Percentiles rank a stretch among this genome's conserved stretches.
Conservation (phyloP, 2,797 vertebrate species). For the Microhierax caerulescens region DNA sequence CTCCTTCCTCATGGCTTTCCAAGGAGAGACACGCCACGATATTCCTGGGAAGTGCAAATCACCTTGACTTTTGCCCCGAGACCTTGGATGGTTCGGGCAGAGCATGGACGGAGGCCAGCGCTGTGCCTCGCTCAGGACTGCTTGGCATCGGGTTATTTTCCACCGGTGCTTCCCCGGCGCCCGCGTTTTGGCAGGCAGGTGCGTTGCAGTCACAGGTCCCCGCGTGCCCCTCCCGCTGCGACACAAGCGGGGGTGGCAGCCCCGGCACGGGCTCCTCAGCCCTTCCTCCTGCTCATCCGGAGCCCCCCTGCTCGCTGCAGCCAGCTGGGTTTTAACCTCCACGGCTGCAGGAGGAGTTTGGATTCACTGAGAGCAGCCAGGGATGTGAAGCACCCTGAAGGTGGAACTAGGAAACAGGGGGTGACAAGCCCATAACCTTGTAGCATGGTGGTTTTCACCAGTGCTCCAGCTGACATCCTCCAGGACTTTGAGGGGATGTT, state of each 20-base stretch:
- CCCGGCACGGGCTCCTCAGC: not conserved
- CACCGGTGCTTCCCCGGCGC: not conserved
- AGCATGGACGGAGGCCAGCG: rapidly evolving
- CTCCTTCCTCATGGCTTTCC: not conserved
- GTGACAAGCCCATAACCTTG: rapidly evolving
- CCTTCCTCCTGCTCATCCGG: not conserved
- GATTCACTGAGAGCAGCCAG: not conserved
- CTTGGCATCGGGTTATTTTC: not conserved
- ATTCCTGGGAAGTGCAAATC: not conserved
- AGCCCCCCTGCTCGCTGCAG: not conserved
- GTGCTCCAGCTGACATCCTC: not conserved
- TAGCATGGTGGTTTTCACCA: not conserved
- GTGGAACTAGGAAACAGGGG: not conserved
- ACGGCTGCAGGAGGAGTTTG: not conserved
- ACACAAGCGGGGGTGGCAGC: not conserved
- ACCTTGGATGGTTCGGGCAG: rapidly evolving
- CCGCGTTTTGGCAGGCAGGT: not conserved
- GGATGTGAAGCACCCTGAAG: not conserved
- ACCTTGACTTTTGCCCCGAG: not conserved
- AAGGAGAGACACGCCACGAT: rapidly evolving
- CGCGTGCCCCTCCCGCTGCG: not conserved
- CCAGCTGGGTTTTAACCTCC: not conserved
- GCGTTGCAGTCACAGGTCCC: not conserved
- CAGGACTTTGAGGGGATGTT: not conserved
- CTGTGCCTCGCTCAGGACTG: not conserved